A percentile compares a stretch with the other conserved stretches of the same genome.
phyloP scores from a whole-genome alignment of 1,140 invertebrate species.

The Alviniconcha marisindica region DNA sequence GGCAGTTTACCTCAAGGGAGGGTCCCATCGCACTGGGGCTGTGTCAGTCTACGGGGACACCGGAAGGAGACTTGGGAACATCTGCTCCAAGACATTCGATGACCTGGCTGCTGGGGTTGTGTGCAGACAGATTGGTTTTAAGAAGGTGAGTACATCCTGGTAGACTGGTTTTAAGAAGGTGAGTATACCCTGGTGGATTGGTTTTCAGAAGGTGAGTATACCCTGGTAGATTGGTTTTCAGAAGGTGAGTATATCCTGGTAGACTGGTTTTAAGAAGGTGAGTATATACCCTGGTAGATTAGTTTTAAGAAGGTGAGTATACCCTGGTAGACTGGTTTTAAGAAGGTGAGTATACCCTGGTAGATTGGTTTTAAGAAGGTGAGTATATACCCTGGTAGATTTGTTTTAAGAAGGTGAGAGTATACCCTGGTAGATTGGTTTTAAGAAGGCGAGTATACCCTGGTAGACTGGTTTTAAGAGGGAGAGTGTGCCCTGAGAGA shows the following conservation, averaged over 20 bases:
- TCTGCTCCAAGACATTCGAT: slow-evolving; percentile 86
- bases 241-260: slow-evolving; percentile 11
- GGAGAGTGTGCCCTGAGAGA: slow-evolving; percentile 37
- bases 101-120: slow-evolving; percentile 82
- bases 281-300: too few species aligned
- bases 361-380: too few species aligned
- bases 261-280: too few species aligned
- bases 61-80: slow-evolving; percentile 79
- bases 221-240: slow-evolving; percentile 38
- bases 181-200: not conserved
- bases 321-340: too few species aligned
- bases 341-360: too few species aligned
- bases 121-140: slow-evolving; percentile 82
- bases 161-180: slow-evolving; percentile 37
- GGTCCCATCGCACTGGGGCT: slow-evolving; percentile 25
- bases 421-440: too few species aligned
- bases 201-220: too few species aligned
- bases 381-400: too few species aligned
- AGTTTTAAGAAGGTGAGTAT: too few species aligned
- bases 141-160: not conserved
- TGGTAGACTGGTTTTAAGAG: not conserved
- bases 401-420: too few species aligned
- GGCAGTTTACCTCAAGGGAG: slow-evolving; percentile 28
- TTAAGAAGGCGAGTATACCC: too few species aligned
- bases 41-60: slow-evolving; percentile 37